phyloP scores from a whole-genome alignment of 2,113 vertebrate species.

The Echinops telfairi region DNA sequence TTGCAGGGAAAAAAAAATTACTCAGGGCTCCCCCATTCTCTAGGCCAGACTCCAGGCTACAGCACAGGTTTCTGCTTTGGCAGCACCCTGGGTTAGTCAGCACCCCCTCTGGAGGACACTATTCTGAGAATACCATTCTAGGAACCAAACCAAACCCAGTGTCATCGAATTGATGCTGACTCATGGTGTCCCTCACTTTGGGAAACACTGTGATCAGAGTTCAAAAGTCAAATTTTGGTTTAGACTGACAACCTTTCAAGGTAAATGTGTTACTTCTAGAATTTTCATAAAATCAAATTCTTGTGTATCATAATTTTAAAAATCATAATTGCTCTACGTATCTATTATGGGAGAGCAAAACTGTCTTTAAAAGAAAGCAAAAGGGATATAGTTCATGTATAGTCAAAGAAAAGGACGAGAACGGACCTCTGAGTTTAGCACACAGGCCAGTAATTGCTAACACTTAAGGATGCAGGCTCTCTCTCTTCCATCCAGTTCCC shows the following conservation, averaged over 20 bases:
- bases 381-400: neutral
- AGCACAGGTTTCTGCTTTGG: too few relatives aligned
- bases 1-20: too few relatives aligned
- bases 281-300: neutral
- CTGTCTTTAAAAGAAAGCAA: conserved; percentile 48
- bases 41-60: too few relatives aligned
- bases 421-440: neutral
- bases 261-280: conserved; percentile 27
- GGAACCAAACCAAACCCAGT: too few relatives aligned
- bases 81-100: too few relatives aligned
- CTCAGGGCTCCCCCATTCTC: too few relatives aligned
- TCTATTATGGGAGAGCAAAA: neutral
- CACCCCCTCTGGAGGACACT: too few relatives aligned
- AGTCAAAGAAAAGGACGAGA: neutral
- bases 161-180: too few relatives aligned
- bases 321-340: conserved; percentile 8
- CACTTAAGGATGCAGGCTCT: neutral
- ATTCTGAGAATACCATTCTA: too few relatives aligned
- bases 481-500: neutral
- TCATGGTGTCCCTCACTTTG: too few relatives aligned
- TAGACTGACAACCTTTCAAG: neutral
- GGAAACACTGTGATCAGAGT: neutral
- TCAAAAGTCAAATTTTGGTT: conserved; percentile 41
- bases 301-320: conserved; percentile 55
- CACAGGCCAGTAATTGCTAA: neutral